phyloP scores from a whole-genome alignment of 2,113 vertebrate genomes.

The Argyrosomus japonicus region DNA sequence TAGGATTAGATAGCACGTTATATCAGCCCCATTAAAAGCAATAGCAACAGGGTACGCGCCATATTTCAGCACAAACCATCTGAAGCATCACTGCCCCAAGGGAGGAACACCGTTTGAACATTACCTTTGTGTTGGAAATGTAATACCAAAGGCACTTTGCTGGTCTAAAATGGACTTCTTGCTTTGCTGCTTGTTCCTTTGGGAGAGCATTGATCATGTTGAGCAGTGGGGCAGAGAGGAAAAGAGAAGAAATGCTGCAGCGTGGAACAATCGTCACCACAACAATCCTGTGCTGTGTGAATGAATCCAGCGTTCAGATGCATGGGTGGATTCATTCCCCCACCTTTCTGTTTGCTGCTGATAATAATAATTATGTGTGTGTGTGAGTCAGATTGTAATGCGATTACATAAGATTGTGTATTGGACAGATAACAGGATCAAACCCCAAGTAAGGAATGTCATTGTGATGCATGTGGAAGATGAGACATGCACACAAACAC shows the following conservation, averaged over 20 bases:
- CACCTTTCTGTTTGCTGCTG: neutral
- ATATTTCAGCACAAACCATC: neutral
- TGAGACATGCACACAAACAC: neutral
- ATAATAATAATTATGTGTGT: neutral
- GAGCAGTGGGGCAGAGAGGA: neutral
- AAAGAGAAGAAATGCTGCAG: neutral
- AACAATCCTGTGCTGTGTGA: neutral
- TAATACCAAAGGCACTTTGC: neutral
- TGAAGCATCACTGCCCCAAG: neutral
- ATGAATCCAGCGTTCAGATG: neutral
- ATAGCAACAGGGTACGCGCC: neutral
- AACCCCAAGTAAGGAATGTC: conserved; percentile 5
- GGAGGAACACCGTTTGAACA: conserved; percentile 10
- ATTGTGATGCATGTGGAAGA: conserved; percentile 17
- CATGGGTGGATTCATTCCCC: neutral
- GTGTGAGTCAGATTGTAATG: conserved; percentile 8
- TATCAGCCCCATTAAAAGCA: neutral
- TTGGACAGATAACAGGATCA: conserved; percentile 26
- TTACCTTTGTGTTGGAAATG: conserved; percentile 21
- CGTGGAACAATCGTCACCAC: neutral
- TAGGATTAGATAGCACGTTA: neutral
- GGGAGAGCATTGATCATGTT: conserved; percentile 17
- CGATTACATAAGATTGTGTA: conserved; percentile 30
- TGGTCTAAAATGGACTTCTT: conserved; percentile 1
- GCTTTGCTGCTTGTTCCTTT: neutral